Conservation (phyloP, 1,140 invertebrate species). For the Euura lappo region DNA sequence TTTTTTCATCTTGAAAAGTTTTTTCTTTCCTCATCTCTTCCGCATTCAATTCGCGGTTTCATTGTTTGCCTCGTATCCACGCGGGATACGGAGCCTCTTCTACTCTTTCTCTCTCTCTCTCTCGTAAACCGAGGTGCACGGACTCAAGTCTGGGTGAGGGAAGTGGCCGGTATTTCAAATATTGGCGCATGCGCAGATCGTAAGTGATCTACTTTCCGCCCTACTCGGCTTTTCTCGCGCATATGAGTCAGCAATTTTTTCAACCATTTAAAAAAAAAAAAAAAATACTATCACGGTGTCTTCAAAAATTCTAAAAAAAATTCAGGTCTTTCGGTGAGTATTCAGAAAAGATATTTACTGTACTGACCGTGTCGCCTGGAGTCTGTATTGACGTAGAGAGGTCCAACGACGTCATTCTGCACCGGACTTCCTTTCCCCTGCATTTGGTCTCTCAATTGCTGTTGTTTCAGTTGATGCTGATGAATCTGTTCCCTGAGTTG, state of each 20-base stretch:
- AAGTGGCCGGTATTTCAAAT: no score
- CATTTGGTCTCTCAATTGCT: conserved; percentile 51
- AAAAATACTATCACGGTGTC: no score
- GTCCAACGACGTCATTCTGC: conserved; percentile 37
- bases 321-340: no score
- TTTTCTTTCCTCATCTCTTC: background rate
- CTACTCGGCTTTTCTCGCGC: no score
- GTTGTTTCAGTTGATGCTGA: conserved; percentile 53
- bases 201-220: no score
- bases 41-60: background rate
- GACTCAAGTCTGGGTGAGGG: no score
- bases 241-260: no score
- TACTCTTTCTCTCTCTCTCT: background rate
- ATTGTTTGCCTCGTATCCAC: background rate
- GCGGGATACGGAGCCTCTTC: background rate
- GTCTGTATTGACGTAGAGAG: conserved; percentile 59
- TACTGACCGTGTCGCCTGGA: conserved; percentile 37
- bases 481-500: conserved; percentile 51
- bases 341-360: no score
- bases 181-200: no score
- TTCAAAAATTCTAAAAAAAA: no score
- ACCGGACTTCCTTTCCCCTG: conserved; percentile 47
- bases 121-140: background rate
- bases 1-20: background rate
- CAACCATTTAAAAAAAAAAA: no score